These are phyloP conservation scores for Metopolophium dirhodum DNA, from an alignment of 1,140 invertebrate genomes.

Conservation along the genomic window DNA sequence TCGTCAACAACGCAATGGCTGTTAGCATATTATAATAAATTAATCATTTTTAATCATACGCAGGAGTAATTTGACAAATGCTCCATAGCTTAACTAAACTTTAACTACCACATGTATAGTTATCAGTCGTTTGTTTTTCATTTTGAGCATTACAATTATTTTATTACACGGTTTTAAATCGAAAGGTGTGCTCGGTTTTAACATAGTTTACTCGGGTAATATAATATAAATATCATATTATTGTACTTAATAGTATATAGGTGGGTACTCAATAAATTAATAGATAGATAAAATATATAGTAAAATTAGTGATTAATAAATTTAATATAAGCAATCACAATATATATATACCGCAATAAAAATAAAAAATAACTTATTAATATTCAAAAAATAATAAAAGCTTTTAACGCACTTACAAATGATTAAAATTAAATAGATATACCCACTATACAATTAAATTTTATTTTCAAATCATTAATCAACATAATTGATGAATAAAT, in stretches of 20 bases:
- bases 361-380: not conserved
- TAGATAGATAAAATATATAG: not conserved
- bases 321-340: not conserved
- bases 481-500: not conserved
- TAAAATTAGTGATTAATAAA: not conserved
- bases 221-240: not conserved
- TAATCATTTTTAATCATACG: slow-evolving; percentile 29
- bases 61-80: slow-evolving; percentile 27
- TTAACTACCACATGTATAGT: not conserved
- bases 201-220: not conserved
- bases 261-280: not conserved
- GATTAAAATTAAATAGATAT: not conserved
- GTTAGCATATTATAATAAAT: slow-evolving; percentile 28
- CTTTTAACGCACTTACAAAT: not conserved
- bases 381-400: not conserved
- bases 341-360: not conserved
- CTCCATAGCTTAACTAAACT: not conserved
- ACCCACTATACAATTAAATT: not conserved
- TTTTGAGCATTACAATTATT: not conserved
- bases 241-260: not conserved
- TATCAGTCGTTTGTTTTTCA: not conserved
- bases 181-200: not conserved
- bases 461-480: slow-evolving; percentile 25
- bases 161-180: not conserved
- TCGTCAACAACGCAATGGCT: not conserved